Evolutionary conservation across 2,113 vertebrate genomes (phyloP).

Genomic region (Diadophis punctatus): DNA sequence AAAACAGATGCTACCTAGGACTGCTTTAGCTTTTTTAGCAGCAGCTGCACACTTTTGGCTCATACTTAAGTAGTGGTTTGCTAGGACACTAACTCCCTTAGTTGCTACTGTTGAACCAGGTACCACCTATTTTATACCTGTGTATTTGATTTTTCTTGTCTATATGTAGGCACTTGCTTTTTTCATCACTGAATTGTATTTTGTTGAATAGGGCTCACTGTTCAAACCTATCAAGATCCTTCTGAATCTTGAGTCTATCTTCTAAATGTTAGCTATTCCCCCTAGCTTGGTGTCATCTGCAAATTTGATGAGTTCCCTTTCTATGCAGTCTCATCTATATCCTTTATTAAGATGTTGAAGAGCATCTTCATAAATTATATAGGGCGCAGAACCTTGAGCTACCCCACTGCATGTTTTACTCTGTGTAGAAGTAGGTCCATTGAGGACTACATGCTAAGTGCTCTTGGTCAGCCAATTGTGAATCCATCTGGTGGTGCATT

Average conservation of each 20-base stretch:
- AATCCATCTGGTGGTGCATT: neutral
- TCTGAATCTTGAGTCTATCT: neutral
- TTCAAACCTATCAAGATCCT: neutral
- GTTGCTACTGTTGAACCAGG: neutral
- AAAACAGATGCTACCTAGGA: neutral
- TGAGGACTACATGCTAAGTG: neutral
- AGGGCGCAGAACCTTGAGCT: neutral
- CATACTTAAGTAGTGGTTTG: neutral
- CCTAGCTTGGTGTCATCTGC: neutral
- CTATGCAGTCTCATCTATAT: neutral
- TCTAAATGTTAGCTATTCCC: neutral
- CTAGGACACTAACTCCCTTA: neutral
- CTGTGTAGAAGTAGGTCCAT: neutral
- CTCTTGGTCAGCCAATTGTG: too few species aligned
- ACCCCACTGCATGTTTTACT: neutral
- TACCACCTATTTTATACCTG: neutral
- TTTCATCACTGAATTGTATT: neutral
- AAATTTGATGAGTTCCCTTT: neutral
- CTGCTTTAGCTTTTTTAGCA: neutral
- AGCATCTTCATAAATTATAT: neutral
- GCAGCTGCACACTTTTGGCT: neutral
- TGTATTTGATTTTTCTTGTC: neutral
- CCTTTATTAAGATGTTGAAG: neutral
- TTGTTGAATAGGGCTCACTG: neutral
- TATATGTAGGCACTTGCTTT: neutral